Evolutionary conservation across 2,888 invertebrate genomes (phyloP).

Genomic region (Drosophila merina): DNA sequence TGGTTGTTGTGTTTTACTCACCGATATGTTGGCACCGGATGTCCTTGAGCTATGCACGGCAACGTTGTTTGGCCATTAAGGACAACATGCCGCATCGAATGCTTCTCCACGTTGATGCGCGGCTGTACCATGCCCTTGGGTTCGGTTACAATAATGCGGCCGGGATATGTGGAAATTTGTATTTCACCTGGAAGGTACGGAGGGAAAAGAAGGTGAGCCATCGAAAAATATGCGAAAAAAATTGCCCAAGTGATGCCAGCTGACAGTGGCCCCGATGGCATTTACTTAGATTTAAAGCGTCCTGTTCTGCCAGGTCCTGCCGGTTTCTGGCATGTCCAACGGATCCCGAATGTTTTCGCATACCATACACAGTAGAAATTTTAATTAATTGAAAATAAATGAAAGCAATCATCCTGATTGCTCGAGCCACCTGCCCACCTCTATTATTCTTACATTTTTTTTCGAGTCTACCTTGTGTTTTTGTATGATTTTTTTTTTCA

Average conservation of each 20-base stretch:
- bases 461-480: not conserved
- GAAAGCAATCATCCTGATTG: constrained; percentile 77
- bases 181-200: constrained; percentile 84
- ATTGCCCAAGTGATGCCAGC: constrained; percentile 31
- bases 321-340: constrained; percentile 44
- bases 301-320: not conserved
- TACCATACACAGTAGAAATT: constrained; percentile 40
- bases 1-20: constrained; percentile 81
- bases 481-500: constrained; percentile 1
- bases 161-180: constrained; percentile 89
- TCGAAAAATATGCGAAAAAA: constrained; percentile 42
- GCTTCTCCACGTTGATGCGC: constrained; percentile 89
- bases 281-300: constrained; percentile 61
- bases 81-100: constrained; percentile 87
- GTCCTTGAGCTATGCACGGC: constrained; percentile 92
- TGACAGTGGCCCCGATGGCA: constrained; percentile 36
- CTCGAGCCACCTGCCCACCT: constrained; percentile 29
- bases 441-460: constrained; percentile 11
- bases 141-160: constrained; percentile 87
- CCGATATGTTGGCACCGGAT: constrained; percentile 92
- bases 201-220: constrained; percentile 5
- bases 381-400: constrained; percentile 79
- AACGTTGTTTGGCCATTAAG: constrained; percentile 90
- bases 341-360: constrained; percentile 20
- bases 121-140: constrained; percentile 91